phyloP scores from a whole-genome alignment of 2,888 invertebrate genomes.

The Trachelus troglodyta region DNA sequence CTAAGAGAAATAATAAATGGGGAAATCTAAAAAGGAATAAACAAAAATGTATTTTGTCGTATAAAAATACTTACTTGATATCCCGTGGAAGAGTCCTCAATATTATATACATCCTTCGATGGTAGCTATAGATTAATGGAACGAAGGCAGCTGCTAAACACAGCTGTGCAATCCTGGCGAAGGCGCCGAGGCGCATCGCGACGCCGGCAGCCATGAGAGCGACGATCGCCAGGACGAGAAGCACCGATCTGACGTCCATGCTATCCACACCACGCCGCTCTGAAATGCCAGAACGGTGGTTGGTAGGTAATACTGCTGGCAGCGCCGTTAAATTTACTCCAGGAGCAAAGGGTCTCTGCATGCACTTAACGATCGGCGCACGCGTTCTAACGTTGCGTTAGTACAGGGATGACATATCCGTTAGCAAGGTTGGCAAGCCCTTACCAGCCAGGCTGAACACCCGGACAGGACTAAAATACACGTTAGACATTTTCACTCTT shows the following conservation, averaged over 20 bases:
- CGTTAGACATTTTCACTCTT: neutral
- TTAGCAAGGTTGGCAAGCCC: neutral
- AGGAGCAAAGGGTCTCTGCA: constrained; percentile 9
- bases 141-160: constrained; percentile 49
- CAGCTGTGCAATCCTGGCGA: constrained; percentile 52
- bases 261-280: constrained; percentile 26
- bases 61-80: constrained; percentile 50
- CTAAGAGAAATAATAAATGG: neutral
- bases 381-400: neutral
- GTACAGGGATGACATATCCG: neutral
- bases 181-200: constrained; percentile 48
- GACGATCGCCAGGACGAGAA: constrained; percentile 52
- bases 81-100: constrained; percentile 58
- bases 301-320: neutral
- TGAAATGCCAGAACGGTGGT: constrained; percentile 18
- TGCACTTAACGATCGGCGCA: constrained; percentile 33
- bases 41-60: neutral
- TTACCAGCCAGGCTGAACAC: neutral
- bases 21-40: neutral
- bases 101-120: constrained; percentile 56
- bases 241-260: constrained; percentile 58
- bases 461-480: neutral
- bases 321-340: neutral
- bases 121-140: constrained; percentile 53
- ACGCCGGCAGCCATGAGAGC: constrained; percentile 55